Evolutionary conservation across 2,113 vertebrate genomes (phyloP), one percentile per base, ranked within the genome.

Genomic region (Lagopus leucura): DNA sequence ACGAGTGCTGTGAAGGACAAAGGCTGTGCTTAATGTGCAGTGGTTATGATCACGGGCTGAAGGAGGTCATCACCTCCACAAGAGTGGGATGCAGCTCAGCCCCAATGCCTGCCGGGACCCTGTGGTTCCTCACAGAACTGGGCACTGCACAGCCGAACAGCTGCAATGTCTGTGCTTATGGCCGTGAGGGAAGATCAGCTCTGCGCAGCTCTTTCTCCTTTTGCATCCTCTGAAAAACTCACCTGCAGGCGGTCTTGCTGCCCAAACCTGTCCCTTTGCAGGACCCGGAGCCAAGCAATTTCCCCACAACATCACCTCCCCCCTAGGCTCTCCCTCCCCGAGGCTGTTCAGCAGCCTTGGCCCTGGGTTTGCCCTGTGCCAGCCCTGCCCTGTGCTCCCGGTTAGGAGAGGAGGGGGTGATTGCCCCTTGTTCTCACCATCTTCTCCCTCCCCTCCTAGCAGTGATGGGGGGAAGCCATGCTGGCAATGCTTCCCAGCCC

Each of bases 311-410:
- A 60, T 2, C 77, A 11, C 25, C 45, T 73, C 32, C 36, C 42
- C 5, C 2, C 7, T 45, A 66, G 32, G 32, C 22, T 88, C 79
- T 28, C 19, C 58, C 32, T 67, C 63, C 34, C 50, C 34, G 6
- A 45, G 36, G 36, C 50, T 86, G 32, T 47, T 80, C 61, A 80
- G 6, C 48, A 94, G 65, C 19, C 50, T 48, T 25, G 24, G 50
- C 50, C 50, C 13, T 27, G 15, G 96, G 92, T 97, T 95, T 97
- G 93, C 94, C 98, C 96, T 97, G 93, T 97, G 94, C 82, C 94
- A 93, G 82, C 97, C 96, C 96, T 98, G 98, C 92, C 94, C 96
- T 96, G 95, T 98, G 98, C 98, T 98, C 98, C 30, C 1, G 95
- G 93, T 98, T 97, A 97, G 96, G 30, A 54, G 25, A 87, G 80